Conservation (phyloP, 2,797 vertebrate genomes). For the Pelobates cultripes region DNA sequence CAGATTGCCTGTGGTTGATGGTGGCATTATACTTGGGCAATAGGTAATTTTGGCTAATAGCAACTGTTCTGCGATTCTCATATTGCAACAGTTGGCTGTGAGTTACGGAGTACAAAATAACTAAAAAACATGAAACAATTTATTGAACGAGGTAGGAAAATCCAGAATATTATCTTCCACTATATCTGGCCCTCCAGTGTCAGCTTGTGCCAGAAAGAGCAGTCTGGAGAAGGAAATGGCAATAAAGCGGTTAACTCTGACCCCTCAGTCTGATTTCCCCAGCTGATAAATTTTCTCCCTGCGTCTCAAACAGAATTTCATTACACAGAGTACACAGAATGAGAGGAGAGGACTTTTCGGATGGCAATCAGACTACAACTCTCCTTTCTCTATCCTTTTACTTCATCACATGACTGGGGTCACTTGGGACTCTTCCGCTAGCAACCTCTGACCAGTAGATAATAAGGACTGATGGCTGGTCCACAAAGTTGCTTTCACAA, state of each 20-base stretch:
- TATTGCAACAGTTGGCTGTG: no score
- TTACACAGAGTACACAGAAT: slow-evolving; percentile 55
- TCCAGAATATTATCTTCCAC: background rate
- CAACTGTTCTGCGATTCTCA: no score
- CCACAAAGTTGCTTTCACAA: background rate
- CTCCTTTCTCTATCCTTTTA: slow-evolving; percentile 36
- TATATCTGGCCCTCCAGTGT: no score
- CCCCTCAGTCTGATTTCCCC: slow-evolving; percentile 41
- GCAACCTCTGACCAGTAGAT: slow-evolving; percentile 22
- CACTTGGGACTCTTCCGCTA: slow-evolving; percentile 37
- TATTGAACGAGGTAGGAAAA: background rate
- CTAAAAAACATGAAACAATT: no score
- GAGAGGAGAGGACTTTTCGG: slow-evolving; percentile 31
- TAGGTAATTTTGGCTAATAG: no score
- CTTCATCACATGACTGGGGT: slow-evolving; percentile 38
- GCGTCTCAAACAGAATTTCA: slow-evolving; percentile 46
- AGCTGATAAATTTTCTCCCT: slow-evolving; percentile 45
- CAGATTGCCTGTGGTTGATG: no score
- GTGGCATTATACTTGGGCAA: no score
- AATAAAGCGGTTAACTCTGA: slow-evolving; percentile 32
- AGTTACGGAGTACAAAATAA: no score
- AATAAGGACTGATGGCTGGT: slow-evolving; percentile 33
- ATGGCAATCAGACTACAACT: slow-evolving; percentile 41
- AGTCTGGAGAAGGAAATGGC: background rate
- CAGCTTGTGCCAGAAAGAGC: background rate